These are phyloP conservation scores for Burhinus bistriatus DNA, from an alignment of 2,113 vertebrate species.

Conservation along the genomic window DNA sequence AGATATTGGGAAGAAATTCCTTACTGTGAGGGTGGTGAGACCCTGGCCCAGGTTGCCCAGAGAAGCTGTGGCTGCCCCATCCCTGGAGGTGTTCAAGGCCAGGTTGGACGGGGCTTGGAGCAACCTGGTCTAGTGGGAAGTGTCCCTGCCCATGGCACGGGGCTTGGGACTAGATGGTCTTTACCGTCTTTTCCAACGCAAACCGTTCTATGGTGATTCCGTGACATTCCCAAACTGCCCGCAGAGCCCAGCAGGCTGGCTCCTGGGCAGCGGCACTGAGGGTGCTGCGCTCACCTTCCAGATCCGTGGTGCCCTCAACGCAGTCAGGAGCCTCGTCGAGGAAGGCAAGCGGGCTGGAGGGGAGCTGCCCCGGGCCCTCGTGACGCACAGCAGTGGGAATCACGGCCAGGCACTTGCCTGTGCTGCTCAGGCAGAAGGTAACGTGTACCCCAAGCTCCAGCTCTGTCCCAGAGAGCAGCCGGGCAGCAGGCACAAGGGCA, in stretches of 20 bases:
- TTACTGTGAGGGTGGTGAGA: not conserved
- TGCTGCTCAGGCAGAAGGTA: slow-evolving; percentile 71
- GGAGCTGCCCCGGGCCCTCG: slow-evolving; percentile 57
- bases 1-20: too few species aligned
- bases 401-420: slow-evolving; percentile 76
- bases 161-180: not conserved
- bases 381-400: slow-evolving; percentile 77
- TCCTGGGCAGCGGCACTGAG: fast-evolving
- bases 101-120: not conserved
- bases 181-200: not conserved
- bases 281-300: not conserved
- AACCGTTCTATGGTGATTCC: not conserved
- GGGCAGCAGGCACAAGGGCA: not conserved
- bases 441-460: fast-evolving
- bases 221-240: too few species aligned
- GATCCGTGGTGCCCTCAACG: slow-evolving; percentile 76
- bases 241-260: fast-evolving
- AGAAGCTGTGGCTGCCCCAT: not conserved
- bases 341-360: not conserved
- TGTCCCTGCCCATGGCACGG: not conserved
- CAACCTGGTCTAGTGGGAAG: not conserved
- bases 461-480: fast-evolving
- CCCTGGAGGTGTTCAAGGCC: not conserved
- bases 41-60: not conserved
- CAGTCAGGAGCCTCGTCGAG: slow-evolving; percentile 43